Base-by-base conservation (phyloP, 2,797 vertebrate genomes). In the Pipistrellus pygmaeus region DNA sequence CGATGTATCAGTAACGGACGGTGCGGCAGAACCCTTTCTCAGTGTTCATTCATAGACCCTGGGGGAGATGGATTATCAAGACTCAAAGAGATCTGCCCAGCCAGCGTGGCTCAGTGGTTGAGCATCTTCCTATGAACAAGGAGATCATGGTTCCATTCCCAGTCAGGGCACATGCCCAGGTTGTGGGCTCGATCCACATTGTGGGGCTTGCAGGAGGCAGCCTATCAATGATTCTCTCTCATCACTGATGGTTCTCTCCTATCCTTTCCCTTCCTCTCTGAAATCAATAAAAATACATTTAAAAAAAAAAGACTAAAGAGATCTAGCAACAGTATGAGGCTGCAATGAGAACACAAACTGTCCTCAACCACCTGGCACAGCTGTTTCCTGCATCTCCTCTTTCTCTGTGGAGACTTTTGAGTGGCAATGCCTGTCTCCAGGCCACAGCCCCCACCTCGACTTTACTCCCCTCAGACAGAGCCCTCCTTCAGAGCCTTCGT, bases 381-480 rank as follows among this genome's bases (percentile, higher is more conserved):
- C 0, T 32, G 62, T 18, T 46, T 38, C 48, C 8, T 17, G 32
- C 14, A 8, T 4, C 6, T 10, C 5, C n/a, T 21, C 21, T 57
- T 32, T 77, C 77, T 51, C 3, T 17, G 12, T 1, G 15, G 35
- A 25, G 38, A 71, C 23, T 10, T 12, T 30, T 13, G 2, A 72
- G 51, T 1, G 1, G 9, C 27, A 15, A 46, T 46, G 30, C 32
- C 3, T 55, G 8, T 46, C 27, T 68, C 44, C n/a, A 62, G 64
- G 62, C 46, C 15, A 88, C 8, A 8, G 21, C 21, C 1, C 6
- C 73, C 1, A n/a, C 13, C 27, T 46, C 18, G 0, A 4, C 44
- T 64, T n/a, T 30, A n/a, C 6, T 13, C 51, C 41, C n/a, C 9
- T 12, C 14, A 15, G 53, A 41, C 13, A 32, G 38, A 71, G 38